Evolutionary conservation across 1,140 invertebrate genomes (phyloP).

Genomic region (Ips typographus): DNA sequence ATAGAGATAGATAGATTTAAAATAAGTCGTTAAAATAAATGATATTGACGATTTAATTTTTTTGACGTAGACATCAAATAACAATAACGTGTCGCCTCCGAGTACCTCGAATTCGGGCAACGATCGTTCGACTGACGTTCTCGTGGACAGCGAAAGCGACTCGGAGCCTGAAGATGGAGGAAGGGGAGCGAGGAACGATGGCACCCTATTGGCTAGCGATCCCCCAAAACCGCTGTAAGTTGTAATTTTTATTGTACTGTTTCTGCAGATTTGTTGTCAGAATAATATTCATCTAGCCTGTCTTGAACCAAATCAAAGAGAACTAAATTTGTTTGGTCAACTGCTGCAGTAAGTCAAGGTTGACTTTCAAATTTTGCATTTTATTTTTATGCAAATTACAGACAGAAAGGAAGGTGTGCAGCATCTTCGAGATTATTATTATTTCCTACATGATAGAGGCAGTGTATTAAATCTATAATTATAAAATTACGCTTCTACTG

Average conservation of each 20-base stretch:
- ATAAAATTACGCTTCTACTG: too few relatives aligned
- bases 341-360: too few relatives aligned
- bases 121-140: slow-evolving; percentile 56
- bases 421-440: not conserved
- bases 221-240: slow-evolving; percentile 95
- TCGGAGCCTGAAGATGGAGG: slow-evolving; percentile 68
- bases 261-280: too few relatives aligned
- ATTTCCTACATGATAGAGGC: not conserved
- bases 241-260: not conserved
- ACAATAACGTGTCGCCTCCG: slow-evolving; percentile 45
- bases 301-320: too few relatives aligned
- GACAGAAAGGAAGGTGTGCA: too few relatives aligned
- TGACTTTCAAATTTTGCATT: too few relatives aligned
- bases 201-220: slow-evolving; percentile 92
- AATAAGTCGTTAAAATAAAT: not conserved
- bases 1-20: too few relatives aligned
- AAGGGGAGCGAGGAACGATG: slow-evolving; percentile 77
- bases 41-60: not conserved
- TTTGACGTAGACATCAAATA: slow-evolving; percentile 36
- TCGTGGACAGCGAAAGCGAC: slow-evolving; percentile 67
- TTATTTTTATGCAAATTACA: too few relatives aligned
- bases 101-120: slow-evolving; percentile 41
- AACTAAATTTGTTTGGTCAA: too few relatives aligned
- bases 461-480: too few relatives aligned
- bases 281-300: too few relatives aligned